Conservation (phyloP, 2,113 vertebrate genomes). For the Stomatorhinus ivindoensis region DNA sequence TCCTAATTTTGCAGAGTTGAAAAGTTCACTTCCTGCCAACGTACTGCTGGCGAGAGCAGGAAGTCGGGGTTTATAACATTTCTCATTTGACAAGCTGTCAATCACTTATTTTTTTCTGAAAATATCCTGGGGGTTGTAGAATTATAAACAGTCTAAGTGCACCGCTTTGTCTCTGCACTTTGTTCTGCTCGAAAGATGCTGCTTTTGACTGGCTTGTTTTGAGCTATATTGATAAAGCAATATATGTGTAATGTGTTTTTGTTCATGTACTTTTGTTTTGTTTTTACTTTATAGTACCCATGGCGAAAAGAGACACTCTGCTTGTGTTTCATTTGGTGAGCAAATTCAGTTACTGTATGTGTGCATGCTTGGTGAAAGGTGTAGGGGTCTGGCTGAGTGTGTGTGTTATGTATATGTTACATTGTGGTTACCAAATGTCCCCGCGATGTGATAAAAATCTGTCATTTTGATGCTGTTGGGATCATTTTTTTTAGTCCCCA, state of each 20-base stretch:
- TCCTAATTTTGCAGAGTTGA: constrained; percentile 45
- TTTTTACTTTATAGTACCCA: background rate
- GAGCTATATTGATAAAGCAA: background rate
- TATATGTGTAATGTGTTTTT: background rate
- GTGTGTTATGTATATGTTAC: background rate
- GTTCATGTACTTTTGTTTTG: background rate
- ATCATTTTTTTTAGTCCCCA: background rate
- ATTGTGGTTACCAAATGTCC: background rate
- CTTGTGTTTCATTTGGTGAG: background rate
- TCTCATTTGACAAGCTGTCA: constrained; percentile 52
- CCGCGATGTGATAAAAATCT: background rate
- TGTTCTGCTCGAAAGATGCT: background rate
- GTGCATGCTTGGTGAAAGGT: background rate
- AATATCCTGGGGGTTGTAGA: constrained; percentile 45
- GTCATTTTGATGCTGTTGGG: background rate
- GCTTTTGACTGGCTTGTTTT: background rate
- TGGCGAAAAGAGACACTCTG: background rate
- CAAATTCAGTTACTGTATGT: background rate
- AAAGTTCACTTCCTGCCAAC: constrained; percentile 49
- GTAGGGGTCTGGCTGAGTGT: background rate
- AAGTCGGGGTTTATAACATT: constrained; percentile 54
- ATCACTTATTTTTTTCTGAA: constrained; percentile 40
- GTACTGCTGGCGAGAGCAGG: constrained; percentile 35
- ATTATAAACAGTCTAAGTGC: constrained; percentile 41
- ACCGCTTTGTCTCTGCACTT: background rate